Conservation (phyloP, 2,797 vertebrate species). For the Sebastes minor region DNA sequence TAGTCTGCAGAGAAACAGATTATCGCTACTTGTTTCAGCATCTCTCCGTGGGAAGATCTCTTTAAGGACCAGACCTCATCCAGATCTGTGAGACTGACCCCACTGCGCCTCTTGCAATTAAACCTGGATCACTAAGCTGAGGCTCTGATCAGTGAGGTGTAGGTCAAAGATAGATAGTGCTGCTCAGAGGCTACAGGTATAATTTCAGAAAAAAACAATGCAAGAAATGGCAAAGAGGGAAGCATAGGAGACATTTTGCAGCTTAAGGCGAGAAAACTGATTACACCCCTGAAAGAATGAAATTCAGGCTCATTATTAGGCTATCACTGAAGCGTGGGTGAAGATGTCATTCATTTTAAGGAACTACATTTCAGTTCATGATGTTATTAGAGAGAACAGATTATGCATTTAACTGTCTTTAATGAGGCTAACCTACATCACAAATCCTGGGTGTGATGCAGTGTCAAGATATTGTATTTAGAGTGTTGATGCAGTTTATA, state of each 20-base stretch:
- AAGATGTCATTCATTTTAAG: constrained; percentile 5
- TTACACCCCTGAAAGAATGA: constrained; percentile 6
- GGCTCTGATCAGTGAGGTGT: background rate
- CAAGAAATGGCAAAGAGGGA: background rate
- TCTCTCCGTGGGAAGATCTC: background rate
- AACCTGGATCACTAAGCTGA: constrained; percentile 1
- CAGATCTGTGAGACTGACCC: background rate
- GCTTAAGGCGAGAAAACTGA: constrained; percentile 21
- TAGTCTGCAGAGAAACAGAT: background rate
- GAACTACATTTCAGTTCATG: background rate
- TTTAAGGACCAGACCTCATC: background rate
- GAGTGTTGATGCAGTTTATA: background rate
- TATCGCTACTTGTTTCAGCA: background rate
- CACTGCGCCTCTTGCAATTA: background rate
- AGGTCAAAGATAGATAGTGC: background rate
- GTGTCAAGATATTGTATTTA: background rate
- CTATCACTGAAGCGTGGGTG: background rate
- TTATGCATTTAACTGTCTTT: constrained; percentile 14
- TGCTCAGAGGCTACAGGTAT: background rate
- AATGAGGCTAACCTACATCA: background rate
- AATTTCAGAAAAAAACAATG: background rate
- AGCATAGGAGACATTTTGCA: background rate
- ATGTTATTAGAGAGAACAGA: constrained; percentile 8
- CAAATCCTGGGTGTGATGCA: background rate
- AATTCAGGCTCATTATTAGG: constrained; percentile 14